Evolutionary conservation across 1,140 invertebrate species (phyloP), one percentile per base, ranked within the genome.

Genomic region (Pseudomyrmex flavicornis): DNA sequence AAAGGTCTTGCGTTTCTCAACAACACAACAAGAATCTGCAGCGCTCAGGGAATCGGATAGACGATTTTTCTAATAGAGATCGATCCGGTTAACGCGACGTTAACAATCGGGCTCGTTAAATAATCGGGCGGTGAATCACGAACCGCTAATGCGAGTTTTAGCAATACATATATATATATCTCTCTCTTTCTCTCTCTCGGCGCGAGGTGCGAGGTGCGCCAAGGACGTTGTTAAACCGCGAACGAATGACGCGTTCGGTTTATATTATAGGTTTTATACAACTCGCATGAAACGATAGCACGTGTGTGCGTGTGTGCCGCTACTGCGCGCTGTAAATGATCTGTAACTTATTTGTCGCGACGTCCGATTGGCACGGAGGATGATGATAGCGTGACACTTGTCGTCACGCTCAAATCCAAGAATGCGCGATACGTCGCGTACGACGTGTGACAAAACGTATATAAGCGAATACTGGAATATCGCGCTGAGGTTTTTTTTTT

Each of bases 121-220:
- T 76, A 76, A 66, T 76, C 74, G 9, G 22, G 12, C 5, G 61
- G 35, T 54, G 50, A 77, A 66, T 70, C 76, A 61, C 12, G 44
- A 70, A 1, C 12, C 7, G 35, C 7, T 44, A 44, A 48, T 13
- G 44, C 52, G 50, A 48, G 4, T 77, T 70, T 79, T 65, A 58
- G 65, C 52, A 46, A 58, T 58, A 68, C 1, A 1, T 22, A 4
- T 26, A 17, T 17, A 68, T 22, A 1, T 22, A 4, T 26, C 26
- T 26, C 26, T 26, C 26, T 26, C 2, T 26, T 1, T 26, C 26
- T 26, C 26, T 46, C 63, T 54, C 22, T 12, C 5, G 35, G 35
- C 35, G 2, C 26, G 26, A 26, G 26, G 22, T 59, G 26, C 61
- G 73, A 76, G 22, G 62, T 12, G 13, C 35, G 15, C 15, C 20